Percentiles rank a stretch among this genome's conserved stretches.
Conservation (phyloP, 2,797 vertebrate species). For the Gallirallus australis region DNA sequence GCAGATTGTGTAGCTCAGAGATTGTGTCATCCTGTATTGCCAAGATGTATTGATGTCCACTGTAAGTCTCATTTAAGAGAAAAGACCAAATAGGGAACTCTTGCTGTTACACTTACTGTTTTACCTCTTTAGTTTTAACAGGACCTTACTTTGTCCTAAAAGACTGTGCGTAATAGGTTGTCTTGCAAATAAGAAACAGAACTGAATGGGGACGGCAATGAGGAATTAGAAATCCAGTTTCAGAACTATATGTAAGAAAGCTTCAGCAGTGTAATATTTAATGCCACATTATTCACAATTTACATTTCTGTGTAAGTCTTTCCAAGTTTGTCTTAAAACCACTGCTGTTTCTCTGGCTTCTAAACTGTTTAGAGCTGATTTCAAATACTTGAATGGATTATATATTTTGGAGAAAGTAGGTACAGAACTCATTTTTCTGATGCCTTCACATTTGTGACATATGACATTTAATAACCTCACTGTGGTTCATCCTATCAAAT, state of each 20-base stretch:
- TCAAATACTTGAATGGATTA: neutral
- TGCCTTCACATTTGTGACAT: constrained; percentile 13
- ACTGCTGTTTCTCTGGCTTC: neutral
- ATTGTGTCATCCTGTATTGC: neutral
- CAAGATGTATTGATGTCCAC: neutral
- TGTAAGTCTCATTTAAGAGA: neutral
- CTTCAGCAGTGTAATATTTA: neutral
- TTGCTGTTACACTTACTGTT: neutral
- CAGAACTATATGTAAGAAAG: neutral
- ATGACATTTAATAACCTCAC: constrained; percentile 35
- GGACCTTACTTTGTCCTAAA: neutral
- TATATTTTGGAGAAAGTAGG: neutral
- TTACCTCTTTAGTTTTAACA: neutral
- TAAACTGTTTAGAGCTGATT: neutral
- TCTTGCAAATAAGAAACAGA: neutral
- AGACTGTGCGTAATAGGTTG: neutral
- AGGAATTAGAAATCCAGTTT: neutral
- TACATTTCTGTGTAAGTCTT: neutral
- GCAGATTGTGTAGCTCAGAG: neutral
- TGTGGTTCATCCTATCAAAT: constrained; percentile 31
- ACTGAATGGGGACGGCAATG: neutral
- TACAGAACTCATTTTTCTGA: constrained; percentile 9
- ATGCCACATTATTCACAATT: accelerated
- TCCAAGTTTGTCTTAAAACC: neutral
- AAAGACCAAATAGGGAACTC: neutral